These are phyloP conservation scores for Temnopleurus reevesii DNA, from an alignment of 53 echinoderm and acorn worm species.

Conservation along the genomic window DNA sequence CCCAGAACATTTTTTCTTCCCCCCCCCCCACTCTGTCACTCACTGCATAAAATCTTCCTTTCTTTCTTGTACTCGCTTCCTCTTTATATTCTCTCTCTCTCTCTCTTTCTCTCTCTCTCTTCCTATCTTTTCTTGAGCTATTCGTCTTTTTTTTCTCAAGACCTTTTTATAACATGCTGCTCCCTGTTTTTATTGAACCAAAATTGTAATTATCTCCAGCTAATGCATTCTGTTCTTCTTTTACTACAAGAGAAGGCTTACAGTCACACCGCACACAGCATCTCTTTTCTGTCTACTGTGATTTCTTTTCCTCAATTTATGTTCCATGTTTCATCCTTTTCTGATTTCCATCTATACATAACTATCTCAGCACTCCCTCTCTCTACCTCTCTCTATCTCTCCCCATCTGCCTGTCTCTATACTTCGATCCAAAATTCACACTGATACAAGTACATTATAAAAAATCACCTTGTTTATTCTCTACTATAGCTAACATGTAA, in stretches of 20 bases:
- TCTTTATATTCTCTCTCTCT: slow-evolving; percentile 3
- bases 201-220: too few species aligned
- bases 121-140: too few species aligned
- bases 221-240: too few species aligned
- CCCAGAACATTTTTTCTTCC: background rate
- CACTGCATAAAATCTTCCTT: background rate
- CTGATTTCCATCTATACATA: too few species aligned
- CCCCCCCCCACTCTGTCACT: background rate
- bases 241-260: slow-evolving; percentile 90
- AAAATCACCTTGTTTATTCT: background rate
- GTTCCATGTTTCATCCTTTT: too few species aligned
- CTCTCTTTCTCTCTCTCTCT: background rate
- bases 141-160: background rate
- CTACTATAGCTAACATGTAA: slow-evolving; percentile 78
- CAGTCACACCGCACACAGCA: slow-evolving; percentile 83
- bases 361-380: slow-evolving; percentile 69
- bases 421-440: background rate
- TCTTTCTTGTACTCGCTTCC: background rate
- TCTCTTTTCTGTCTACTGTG: too few species aligned
- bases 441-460: too few species aligned
- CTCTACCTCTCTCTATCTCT: background rate
- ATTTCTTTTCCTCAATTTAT: too few species aligned
- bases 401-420: background rate
- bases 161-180: too few species aligned
- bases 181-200: too few species aligned